These are phyloP conservation scores for Mellilla xanthometata DNA, from an alignment of 2,888 invertebrate species.

Conservation along the genomic window DNA sequence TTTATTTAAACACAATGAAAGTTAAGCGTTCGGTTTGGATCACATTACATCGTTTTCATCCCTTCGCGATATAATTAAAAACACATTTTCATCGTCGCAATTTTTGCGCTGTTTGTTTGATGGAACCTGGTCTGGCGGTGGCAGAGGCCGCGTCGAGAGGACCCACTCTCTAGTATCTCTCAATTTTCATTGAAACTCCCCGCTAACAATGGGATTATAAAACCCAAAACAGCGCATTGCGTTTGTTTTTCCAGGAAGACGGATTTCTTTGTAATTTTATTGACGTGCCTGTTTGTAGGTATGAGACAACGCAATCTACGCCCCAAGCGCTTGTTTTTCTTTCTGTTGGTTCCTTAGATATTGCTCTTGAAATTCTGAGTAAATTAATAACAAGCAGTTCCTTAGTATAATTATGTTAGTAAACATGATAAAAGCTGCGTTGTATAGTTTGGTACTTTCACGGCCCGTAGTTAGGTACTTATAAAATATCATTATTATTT, in stretches of 20 bases:
- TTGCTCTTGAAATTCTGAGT: too few relatives aligned
- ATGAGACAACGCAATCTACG: neutral
- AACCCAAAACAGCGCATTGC: neutral
- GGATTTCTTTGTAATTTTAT: slow-evolving; percentile 1
- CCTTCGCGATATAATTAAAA: slow-evolving; percentile 55
- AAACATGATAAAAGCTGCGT: too few relatives aligned
- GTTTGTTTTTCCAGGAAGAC: neutral
- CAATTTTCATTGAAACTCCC: slow-evolving; percentile 18
- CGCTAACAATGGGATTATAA: slow-evolving; percentile 4
- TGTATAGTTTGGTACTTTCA: too few relatives aligned
- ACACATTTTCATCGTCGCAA: slow-evolving; percentile 49
- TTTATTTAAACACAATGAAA: slow-evolving; percentile 56
- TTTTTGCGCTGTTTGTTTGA: slow-evolving; percentile 42
- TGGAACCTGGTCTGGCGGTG: slow-evolving; percentile 37
- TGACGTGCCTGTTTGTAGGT: neutral
- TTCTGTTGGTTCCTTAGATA: too few relatives aligned
- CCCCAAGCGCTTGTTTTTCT: neutral
- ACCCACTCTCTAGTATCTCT: slow-evolving; percentile 20
- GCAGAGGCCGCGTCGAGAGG: slow-evolving; percentile 22
- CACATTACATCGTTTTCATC: slow-evolving; percentile 50
- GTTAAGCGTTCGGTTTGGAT: slow-evolving; percentile 48
- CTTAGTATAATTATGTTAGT: too few relatives aligned
- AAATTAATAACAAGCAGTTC: too few relatives aligned
- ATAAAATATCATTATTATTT: too few relatives aligned
- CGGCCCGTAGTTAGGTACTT: too few relatives aligned